Conservation (phyloP, 2,888 invertebrate species). For the Nymphalis polychloros region DNA sequence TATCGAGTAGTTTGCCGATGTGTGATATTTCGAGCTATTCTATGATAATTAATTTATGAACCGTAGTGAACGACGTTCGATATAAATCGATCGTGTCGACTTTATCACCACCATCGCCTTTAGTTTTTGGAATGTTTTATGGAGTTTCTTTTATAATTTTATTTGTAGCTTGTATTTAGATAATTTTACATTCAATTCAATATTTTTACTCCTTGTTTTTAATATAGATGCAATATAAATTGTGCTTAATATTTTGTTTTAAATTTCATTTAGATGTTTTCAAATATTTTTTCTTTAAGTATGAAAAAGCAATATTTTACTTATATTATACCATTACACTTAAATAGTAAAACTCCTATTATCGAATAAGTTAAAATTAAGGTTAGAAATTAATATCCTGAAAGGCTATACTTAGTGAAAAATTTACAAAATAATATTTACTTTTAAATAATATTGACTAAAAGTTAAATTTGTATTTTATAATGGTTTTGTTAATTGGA, state of each 20-base stretch:
- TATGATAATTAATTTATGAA: not conserved
- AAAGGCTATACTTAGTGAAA: constrained; percentile 17
- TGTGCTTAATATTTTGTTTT: not conserved
- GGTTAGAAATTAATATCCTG: constrained; percentile 16
- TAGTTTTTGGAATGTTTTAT: constrained; percentile 12
- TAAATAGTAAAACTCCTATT: constrained; percentile 13
- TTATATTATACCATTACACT: constrained; percentile 6
- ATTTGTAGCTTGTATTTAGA: constrained; percentile 3
- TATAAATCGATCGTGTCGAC: not conserved
- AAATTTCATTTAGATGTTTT: not conserved
- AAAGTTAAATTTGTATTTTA: constrained; percentile 8
- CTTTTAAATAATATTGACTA: constrained; percentile 3
- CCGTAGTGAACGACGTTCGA: not conserved
- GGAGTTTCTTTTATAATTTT: constrained; percentile 4
- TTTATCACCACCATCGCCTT: not conserved
- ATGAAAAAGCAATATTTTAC: constrained; percentile 11
- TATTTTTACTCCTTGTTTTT: constrained; percentile 4
- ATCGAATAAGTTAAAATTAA: constrained; percentile 20
- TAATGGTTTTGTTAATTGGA: not conserved
- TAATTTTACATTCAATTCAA: constrained; percentile 5
- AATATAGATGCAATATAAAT: not conserved
- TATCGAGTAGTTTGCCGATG: constrained; percentile 10
- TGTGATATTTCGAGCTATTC: constrained; percentile 17
- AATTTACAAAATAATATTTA: constrained; percentile 8
- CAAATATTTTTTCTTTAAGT: not conserved